Conservation (phyloP, 2,797 vertebrate species). For the Oceanodroma leucorhoa region DNA sequence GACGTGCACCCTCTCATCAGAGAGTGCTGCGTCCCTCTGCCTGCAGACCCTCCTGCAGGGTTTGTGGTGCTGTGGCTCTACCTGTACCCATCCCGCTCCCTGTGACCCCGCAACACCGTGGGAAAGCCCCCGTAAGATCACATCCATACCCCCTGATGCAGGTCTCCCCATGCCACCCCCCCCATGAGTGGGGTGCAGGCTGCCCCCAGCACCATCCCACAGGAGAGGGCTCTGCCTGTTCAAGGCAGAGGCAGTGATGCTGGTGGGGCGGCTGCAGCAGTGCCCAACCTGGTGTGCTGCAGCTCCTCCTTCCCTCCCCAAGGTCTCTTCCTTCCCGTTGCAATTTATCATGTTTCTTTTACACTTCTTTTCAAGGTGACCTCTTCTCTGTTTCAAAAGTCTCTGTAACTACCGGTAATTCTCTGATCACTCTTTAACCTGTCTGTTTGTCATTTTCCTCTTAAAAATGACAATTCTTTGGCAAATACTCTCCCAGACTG, state of each 20-base stretch:
- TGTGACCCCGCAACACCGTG: not conserved
- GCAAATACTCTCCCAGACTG: not conserved
- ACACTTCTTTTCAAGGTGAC: not conserved
- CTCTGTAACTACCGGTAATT: not conserved
- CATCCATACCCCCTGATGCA: not conserved
- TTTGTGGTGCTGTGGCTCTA: not conserved
- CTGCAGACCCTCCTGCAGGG: not conserved
- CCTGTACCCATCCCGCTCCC: not conserved
- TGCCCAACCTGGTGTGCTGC: not conserved
- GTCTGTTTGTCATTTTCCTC: not conserved
- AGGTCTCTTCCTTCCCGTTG: not conserved
- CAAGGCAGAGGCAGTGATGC: not conserved
- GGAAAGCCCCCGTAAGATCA: not conserved
- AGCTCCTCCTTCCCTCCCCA: not conserved
- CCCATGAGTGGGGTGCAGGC: too few relatives aligned
- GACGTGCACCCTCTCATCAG: rapidly evolving
- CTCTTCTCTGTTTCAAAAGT: not conserved
- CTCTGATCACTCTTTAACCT: not conserved
- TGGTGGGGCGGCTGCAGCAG: not conserved
- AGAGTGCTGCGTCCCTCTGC: rapidly evolving
- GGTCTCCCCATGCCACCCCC: rapidly evolving
- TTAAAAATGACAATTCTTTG: not conserved
- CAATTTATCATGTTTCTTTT: not conserved
- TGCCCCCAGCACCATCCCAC: rapidly evolving
- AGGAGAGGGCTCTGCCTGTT: not conserved